These are phyloP conservation scores for Gymnopithys bicolor DNA, from an alignment of 2,797 vertebrate species.

Conservation along the genomic window DNA sequence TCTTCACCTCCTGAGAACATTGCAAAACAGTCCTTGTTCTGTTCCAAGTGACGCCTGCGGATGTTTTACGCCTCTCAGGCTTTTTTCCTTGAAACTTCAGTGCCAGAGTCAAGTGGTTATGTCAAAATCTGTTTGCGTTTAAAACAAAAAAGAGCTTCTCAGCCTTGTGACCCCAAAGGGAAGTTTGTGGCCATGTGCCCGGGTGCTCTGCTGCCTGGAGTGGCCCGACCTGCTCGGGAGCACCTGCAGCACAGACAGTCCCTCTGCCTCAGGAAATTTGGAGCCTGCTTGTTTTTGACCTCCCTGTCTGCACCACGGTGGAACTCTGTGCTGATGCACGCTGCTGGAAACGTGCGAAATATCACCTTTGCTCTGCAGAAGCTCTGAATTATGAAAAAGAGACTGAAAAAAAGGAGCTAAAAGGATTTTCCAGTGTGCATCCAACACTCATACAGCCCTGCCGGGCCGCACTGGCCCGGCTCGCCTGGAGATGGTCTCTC, in stretches of 20 bases:
- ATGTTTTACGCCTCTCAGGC: background rate
- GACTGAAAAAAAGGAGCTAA: rapidly evolving
- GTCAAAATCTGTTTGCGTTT: conserved; percentile 4
- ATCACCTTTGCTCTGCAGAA: rapidly evolving
- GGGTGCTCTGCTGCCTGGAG: background rate
- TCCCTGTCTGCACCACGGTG: rapidly evolving
- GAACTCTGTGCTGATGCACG: background rate
- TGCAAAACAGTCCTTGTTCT: background rate
- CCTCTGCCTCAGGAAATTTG: rapidly evolving
- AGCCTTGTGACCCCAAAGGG: background rate
- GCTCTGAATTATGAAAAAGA: background rate
- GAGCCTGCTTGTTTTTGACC: background rate
- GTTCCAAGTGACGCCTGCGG: background rate
- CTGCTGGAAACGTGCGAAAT: rapidly evolving
- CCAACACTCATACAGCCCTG: background rate
- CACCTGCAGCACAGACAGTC: background rate
- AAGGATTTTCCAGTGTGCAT: rapidly evolving
- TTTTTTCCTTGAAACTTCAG: background rate
- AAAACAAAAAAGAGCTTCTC: background rate
- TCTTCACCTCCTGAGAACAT: background rate
- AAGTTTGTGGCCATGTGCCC: background rate
- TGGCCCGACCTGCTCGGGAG: background rate
- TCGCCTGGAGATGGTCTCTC: rapidly evolving
- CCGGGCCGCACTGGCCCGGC: rapidly evolving
- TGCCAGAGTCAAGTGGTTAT: background rate